Conservation (phyloP, 2,888 invertebrate genomes). For the Tanaodytes sp. region DNA sequence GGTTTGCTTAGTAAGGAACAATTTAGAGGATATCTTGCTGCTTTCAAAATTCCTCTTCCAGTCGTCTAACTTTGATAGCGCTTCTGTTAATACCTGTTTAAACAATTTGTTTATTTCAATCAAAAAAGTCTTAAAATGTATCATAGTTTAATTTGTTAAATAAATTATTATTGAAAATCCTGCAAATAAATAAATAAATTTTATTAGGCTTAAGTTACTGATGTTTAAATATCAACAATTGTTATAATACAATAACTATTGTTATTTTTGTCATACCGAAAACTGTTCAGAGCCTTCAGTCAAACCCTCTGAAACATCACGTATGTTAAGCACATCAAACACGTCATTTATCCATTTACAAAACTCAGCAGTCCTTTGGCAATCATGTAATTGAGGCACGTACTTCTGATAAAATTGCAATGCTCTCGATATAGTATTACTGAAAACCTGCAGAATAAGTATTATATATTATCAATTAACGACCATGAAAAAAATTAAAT, state of each 20-base stretch:
- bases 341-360: conserved; percentile 14
- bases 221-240: too few species aligned
- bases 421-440: conserved; percentile 2
- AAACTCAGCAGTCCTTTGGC: conserved; percentile 8
- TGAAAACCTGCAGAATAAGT: conserved; percentile 13
- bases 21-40: neutral
- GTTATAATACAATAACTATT: neutral
- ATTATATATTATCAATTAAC: neutral
- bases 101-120: too few species aligned
- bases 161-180: too few species aligned
- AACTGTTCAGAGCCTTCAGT: conserved; percentile 2
- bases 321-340: conserved; percentile 15
- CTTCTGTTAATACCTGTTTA: neutral
- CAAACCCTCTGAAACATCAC: conserved; percentile 8
- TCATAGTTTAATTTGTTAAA: too few species aligned
- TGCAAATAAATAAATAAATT: too few species aligned
- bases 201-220: too few species aligned
- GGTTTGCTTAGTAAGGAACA: neutral
- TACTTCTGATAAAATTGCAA: conserved; percentile 13
- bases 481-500: too few species aligned
- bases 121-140: too few species aligned
- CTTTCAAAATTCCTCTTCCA: conserved; percentile 8
- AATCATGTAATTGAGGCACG: conserved; percentile 13
- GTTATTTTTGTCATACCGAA: conserved; percentile 4
- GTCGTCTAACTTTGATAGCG: neutral